Percentiles rank a stretch among this genome's conserved stretches.
phyloP scores from a whole-genome alignment of 2,888 invertebrate species.

The Thymelicus sylvestris region DNA sequence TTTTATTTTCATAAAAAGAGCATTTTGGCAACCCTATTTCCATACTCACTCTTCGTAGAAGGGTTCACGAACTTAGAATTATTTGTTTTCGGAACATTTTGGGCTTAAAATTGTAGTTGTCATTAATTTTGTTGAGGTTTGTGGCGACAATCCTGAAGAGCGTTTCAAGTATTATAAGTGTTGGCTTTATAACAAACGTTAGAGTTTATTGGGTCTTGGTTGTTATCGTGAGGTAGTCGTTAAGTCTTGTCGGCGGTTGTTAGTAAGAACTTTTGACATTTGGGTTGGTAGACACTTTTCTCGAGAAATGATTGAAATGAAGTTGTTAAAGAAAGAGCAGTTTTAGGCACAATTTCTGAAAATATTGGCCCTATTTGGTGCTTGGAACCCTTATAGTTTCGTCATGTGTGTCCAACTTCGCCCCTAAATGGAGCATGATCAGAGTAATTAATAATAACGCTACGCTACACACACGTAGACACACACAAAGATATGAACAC shows the following conservation, averaged over 20 bases:
- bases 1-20: too few relatives aligned
- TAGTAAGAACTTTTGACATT: neutral
- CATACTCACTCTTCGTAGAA: slow-evolving; percentile 26
- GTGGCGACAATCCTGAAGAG: slow-evolving; percentile 16
- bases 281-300: neutral
- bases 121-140: slow-evolving; percentile 30
- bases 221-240: neutral
- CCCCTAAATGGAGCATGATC: too few relatives aligned
- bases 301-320: too few relatives aligned
- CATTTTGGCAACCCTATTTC: slow-evolving; percentile 14
- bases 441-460: too few relatives aligned
- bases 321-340: too few relatives aligned
- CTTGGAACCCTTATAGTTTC: too few relatives aligned
- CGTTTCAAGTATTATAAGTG: slow-evolving; percentile 2
- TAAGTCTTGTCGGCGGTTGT: neutral
- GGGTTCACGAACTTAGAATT: slow-evolving; percentile 28
- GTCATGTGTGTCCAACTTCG: too few relatives aligned
- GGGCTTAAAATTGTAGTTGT: slow-evolving; percentile 18
- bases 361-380: too few relatives aligned
- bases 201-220: slow-evolving; percentile 7
- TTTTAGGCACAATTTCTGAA: too few relatives aligned
- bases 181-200: slow-evolving; percentile 3
- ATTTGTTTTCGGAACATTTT: slow-evolving; percentile 24
- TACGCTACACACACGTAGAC: too few relatives aligned
- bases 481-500: too few relatives aligned